Evolutionary conservation across 2,113 vertebrate genomes (phyloP).

Genomic region (Polypterus bichir): DNA sequence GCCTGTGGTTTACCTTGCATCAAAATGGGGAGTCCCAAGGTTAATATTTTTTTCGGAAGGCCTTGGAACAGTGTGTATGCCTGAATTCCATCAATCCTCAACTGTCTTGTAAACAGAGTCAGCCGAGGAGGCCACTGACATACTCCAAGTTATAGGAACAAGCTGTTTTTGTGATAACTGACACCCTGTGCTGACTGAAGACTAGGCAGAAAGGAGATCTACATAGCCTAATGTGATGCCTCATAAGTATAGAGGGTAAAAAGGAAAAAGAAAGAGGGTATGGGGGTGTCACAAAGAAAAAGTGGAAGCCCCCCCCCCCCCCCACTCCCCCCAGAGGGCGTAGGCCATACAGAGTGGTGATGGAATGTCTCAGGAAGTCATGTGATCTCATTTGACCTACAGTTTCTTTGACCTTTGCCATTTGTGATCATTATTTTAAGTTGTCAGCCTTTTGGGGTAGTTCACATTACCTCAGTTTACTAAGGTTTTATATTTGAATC

Average conservation of each 20-base stretch:
- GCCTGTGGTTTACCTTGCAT: slow-evolving; percentile 7
- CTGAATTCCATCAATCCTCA: slow-evolving; percentile 54
- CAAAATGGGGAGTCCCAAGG: slow-evolving; percentile 8
- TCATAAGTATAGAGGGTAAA: slow-evolving; percentile 9
- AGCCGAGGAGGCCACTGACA: slow-evolving; percentile 36
- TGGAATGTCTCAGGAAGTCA: slow-evolving; percentile 34
- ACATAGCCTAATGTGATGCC: slow-evolving; percentile 18
- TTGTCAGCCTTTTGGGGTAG: slow-evolving; percentile 46
- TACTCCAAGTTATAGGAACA: slow-evolving; percentile 59
- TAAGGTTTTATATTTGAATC: too few species aligned
- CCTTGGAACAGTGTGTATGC: slow-evolving; percentile 26
- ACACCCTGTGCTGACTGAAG: slow-evolving; percentile 40
- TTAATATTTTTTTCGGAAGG: slow-evolving; percentile 25
- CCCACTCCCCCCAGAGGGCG: slow-evolving; percentile 17
- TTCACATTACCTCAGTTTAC: slow-evolving; percentile 5
- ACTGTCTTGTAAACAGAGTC: slow-evolving; percentile 48
- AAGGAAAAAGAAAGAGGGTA: slow-evolving; percentile 11
- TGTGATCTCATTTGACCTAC: slow-evolving; percentile 52
- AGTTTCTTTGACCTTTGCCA: slow-evolving; percentile 56
- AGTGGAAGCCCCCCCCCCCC: slow-evolving; percentile 26
- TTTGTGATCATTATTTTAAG: slow-evolving; percentile 65
- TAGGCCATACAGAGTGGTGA: slow-evolving; percentile 28
- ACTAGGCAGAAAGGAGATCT: slow-evolving; percentile 19
- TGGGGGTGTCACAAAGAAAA: slow-evolving; percentile 27
- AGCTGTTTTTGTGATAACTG: slow-evolving; percentile 63